Percentiles rank a stretch among this genome's conserved stretches.
phyloP scores from a whole-genome alignment of 2,888 invertebrate species.

The Baronia brevicornis region DNA sequence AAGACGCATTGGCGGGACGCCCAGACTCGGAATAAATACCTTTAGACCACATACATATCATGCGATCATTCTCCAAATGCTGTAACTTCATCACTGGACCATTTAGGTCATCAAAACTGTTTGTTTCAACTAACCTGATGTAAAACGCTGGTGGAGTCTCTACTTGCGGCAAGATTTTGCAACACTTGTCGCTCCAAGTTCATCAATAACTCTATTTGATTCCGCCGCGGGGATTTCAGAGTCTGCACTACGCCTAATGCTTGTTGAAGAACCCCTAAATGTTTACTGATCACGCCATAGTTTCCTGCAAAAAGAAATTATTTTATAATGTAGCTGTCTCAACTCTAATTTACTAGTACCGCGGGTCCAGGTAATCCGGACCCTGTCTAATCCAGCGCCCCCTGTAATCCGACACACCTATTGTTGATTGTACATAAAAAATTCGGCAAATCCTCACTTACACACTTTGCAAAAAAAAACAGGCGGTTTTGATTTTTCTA shows the following conservation, averaged over 20 bases:
- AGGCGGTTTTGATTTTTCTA: too few relatives aligned
- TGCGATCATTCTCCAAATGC: too few relatives aligned
- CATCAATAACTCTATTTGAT: conserved; percentile 74
- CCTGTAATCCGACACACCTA: too few relatives aligned
- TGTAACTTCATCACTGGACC: conserved; percentile 1
- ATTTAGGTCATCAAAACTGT: neutral
- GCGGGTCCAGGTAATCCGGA: too few relatives aligned
- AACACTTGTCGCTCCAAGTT: conserved; percentile 78
- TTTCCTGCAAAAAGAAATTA: conserved; percentile 39
- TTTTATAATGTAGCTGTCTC: neutral
- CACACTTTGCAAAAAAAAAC: too few relatives aligned
- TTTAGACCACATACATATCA: too few relatives aligned
- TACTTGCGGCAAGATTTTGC: conserved; percentile 70
- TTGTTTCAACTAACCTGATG: conserved; percentile 49
- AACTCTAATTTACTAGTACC: too few relatives aligned
- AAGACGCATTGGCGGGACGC: too few relatives aligned
- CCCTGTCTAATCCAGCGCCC: too few relatives aligned
- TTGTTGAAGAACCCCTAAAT: conserved; percentile 58
- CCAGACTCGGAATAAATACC: too few relatives aligned
- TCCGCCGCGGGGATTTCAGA: conserved; percentile 70
- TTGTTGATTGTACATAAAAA: too few relatives aligned
- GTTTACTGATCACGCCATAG: conserved; percentile 52
- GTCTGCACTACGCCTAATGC: conserved; percentile 72
- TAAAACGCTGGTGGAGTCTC: conserved; percentile 73
- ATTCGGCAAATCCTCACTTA: too few relatives aligned